A percentile compares a stretch with the other conserved stretches of the same genome.
phyloP scores from a whole-genome alignment of 2,888 invertebrate genomes.

The Drosophila merina region DNA sequence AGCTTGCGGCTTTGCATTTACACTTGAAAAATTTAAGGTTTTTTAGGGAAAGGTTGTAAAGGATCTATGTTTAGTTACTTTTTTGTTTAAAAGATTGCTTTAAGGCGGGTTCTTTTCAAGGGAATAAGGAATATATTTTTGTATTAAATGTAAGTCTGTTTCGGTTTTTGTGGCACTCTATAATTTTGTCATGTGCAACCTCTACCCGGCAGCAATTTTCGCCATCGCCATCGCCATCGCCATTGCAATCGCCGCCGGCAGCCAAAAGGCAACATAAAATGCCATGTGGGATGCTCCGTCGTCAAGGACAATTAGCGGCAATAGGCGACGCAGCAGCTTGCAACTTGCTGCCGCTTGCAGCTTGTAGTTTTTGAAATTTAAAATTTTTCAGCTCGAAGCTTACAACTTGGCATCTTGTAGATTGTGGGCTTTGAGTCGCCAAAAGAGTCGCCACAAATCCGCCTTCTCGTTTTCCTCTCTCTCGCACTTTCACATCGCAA shows the following conservation, averaged over 20 bases:
- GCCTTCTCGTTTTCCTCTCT: constrained; percentile 18
- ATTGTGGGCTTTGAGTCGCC: not conserved
- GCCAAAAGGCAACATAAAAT: constrained; percentile 58
- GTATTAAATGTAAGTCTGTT: no score
- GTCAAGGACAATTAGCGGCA: constrained; percentile 75
- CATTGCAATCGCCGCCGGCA: constrained; percentile 23
- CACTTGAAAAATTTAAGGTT: not conserved
- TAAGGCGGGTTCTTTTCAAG: no score
- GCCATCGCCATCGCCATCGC: constrained; percentile 49
- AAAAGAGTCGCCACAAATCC: constrained; percentile 31
- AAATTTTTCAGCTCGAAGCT: constrained; percentile 12
- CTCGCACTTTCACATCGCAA: constrained; percentile 69
- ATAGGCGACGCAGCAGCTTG: constrained; percentile 50
- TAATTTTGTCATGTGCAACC: constrained; percentile 19
- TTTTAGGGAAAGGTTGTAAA: not conserved
- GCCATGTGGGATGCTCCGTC: constrained; percentile 73
- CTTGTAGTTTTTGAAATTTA: constrained; percentile 6
- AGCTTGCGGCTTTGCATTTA: constrained; percentile 15
- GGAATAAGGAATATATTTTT: not conserved
- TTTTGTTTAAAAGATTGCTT: no score
- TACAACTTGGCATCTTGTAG: constrained; percentile 17
- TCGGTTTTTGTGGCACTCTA: no score
- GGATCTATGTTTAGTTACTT: not conserved
- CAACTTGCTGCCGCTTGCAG: constrained; percentile 6
- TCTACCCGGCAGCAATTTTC: constrained; percentile 77